Evolutionary conservation across 92 coral and sea anemone genomes (phyloP).

Genomic region (Zoanthus sociatus): DNA sequence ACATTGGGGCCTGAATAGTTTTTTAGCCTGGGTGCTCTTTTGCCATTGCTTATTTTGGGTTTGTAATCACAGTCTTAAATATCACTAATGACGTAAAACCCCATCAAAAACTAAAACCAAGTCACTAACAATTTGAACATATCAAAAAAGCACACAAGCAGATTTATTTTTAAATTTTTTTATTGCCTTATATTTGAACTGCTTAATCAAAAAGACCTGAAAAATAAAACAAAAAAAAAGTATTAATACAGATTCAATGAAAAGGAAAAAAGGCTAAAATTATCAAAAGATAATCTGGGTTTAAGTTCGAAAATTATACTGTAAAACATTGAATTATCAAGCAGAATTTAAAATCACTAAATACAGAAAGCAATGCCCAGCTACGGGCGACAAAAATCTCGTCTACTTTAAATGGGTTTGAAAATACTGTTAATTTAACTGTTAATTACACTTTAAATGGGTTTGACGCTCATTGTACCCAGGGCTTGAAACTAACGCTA

Average conservation of each 20-base stretch:
- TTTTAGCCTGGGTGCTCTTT: too few species aligned
- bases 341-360: background rate
- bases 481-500: too few species aligned
- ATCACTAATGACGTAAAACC: too few species aligned
- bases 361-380: background rate
- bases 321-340: background rate
- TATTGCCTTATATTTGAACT: constrained; percentile 1
- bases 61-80: too few species aligned
- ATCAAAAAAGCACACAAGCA: background rate
- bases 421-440: too few species aligned
- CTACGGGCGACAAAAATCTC: background rate
- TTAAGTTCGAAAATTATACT: background rate
- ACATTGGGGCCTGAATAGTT: too few species aligned
- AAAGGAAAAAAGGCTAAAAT: background rate
- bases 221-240: background rate
- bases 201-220: constrained; percentile 32
- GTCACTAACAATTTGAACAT: too few species aligned
- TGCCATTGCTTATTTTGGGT: too few species aligned
- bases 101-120: too few species aligned
- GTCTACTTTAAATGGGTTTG: background rate
- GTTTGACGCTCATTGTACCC: too few species aligned
- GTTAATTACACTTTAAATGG: too few species aligned
- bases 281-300: background rate
- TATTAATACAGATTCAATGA: background rate
- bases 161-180: background rate